Conservation (phyloP, 2,888 invertebrate genomes). For the Polydrusus tereticollis region DNA sequence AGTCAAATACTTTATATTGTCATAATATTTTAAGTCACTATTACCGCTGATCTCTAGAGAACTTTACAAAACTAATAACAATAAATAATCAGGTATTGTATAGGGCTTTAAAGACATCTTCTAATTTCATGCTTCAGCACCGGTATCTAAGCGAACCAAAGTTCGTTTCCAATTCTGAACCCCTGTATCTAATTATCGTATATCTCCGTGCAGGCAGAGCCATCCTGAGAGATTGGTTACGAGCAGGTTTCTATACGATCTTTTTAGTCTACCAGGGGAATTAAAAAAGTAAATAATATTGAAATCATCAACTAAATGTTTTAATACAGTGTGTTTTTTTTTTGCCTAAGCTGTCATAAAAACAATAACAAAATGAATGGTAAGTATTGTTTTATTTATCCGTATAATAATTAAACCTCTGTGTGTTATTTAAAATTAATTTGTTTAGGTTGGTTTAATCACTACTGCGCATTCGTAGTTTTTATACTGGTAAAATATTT, state of each 20-base stretch:
- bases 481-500: no score
- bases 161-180: slow-evolving; percentile 63
- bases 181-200: slow-evolving; percentile 65
- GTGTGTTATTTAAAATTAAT: no score
- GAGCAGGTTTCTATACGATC: slow-evolving; percentile 1
- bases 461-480: no score
- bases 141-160: slow-evolving; percentile 59
- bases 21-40: slow-evolving; percentile 14
- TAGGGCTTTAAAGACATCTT: slow-evolving; percentile 61
- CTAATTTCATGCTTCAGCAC: slow-evolving; percentile 66
- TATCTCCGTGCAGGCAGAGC: slow-evolving; percentile 61
- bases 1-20: not conserved
- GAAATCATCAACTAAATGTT: no score
- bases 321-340: no score
- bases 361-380: no score
- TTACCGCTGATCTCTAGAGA: slow-evolving; percentile 8
- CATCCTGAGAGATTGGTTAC: slow-evolving; percentile 57
- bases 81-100: slow-evolving; percentile 53
- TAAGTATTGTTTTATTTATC: no score
- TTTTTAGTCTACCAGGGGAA: slow-evolving; percentile 4
- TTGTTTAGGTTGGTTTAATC: no score
- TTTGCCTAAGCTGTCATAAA: no score
- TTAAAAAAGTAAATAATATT: not conserved
- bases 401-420: no score
- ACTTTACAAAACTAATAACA: slow-evolving; percentile 27